A percentile compares a stretch with the other conserved stretches of the same genome.
Evolutionary conservation across 2,888 invertebrate genomes (phyloP).

Genomic region (Apoda limacodes): DNA sequence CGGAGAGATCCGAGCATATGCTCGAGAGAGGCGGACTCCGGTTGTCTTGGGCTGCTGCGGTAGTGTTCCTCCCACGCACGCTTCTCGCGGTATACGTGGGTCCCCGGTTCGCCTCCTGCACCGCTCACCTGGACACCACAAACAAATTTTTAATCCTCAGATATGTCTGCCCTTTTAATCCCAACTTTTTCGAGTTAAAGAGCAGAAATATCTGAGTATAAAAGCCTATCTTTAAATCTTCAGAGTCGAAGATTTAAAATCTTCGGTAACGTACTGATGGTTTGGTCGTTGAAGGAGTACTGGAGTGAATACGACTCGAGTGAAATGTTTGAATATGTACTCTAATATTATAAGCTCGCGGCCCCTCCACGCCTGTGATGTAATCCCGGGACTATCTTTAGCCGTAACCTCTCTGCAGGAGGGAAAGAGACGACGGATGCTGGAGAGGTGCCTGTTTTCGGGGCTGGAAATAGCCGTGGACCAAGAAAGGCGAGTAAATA

Average conservation of each 20-base stretch:
- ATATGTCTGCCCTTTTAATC: too few relatives aligned
- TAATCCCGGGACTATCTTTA: constrained; percentile 62
- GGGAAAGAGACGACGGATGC: constrained; percentile 44
- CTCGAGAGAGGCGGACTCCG: constrained; percentile 70
- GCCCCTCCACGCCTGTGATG: constrained; percentile 64
- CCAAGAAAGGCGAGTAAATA: constrained; percentile 74
- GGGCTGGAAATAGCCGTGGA: constrained; percentile 69
- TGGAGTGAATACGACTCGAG: constrained; percentile 59
- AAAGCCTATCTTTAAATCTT: constrained; percentile 18
- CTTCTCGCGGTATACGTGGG: constrained; percentile 74
- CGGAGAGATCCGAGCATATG: constrained; percentile 95
- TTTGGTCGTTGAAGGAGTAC: constrained; percentile 45
- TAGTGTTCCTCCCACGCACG: constrained; percentile 66
- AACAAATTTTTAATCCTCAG: too few relatives aligned
- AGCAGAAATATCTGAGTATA: too few relatives aligned
- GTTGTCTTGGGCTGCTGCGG: constrained; percentile 68
- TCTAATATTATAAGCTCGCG: constrained; percentile 67
- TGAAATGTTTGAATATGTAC: constrained; percentile 65
- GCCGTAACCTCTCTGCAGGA: constrained; percentile 34
- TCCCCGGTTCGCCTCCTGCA: constrained; percentile 51
- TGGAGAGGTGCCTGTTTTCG: constrained; percentile 45
- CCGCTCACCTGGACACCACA: constrained; percentile 64
- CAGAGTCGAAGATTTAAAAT: constrained; percentile 27
- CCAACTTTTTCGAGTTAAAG: too few relatives aligned
- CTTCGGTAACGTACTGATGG: constrained; percentile 43